These are phyloP conservation scores for Apomyelois bistriatella DNA, from an alignment of 2,888 invertebrate species.

Conservation along the genomic window DNA sequence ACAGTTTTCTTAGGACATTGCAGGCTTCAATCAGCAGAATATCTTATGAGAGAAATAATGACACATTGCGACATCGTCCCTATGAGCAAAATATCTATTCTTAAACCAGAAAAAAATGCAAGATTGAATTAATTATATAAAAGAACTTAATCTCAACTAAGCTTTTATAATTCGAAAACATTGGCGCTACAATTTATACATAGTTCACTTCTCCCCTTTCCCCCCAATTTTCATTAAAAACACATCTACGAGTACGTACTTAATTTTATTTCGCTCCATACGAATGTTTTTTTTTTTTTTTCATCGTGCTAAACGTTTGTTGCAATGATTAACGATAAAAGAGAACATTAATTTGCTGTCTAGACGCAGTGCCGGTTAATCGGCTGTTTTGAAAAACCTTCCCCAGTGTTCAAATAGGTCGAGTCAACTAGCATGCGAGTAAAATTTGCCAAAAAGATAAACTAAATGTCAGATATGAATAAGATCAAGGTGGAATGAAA, in stretches of 20 bases:
- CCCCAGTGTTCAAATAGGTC: conserved; percentile 32
- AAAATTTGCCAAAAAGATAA: background rate
- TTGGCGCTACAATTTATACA: too few species aligned
- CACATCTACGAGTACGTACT: background rate
- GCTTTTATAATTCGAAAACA: background rate
- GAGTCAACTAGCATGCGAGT: background rate
- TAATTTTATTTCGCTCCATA: background rate
- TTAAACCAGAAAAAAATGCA: too few species aligned
- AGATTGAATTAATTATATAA: background rate
- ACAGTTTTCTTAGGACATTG: too few species aligned
- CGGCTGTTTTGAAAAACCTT: conserved; percentile 49
- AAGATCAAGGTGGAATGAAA: too few species aligned
- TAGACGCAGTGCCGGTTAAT: conserved; percentile 60
- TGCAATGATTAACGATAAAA: conserved; percentile 12
- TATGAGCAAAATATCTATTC: too few species aligned
- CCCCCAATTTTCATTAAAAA: too few species aligned
- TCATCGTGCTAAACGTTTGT: conserved; percentile 10
- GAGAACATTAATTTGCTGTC: conserved; percentile 33
- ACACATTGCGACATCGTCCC: too few species aligned
- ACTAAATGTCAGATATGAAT: too few species aligned
- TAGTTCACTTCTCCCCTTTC: too few species aligned
- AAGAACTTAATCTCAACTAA: too few species aligned
- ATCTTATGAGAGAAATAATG: too few species aligned
- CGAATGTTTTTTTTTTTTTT: background rate
- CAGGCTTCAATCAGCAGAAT: too few species aligned